These are phyloP conservation scores for Sinodicranocentrus sp. DNA, from an alignment of 2,888 invertebrate genomes.

Conservation along the genomic window DNA sequence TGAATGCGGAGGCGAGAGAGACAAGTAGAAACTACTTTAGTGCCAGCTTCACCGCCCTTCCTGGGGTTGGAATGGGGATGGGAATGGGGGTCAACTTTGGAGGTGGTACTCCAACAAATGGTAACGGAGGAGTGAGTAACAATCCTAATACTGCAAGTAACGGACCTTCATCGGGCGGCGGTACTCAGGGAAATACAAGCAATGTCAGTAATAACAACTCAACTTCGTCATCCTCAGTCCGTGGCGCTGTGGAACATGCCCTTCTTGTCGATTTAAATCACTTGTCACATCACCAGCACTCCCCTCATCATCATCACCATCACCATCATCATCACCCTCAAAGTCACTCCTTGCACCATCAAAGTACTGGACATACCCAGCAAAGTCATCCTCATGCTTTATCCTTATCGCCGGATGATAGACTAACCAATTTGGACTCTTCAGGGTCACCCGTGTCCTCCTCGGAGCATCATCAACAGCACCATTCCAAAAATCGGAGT, in stretches of 20 bases:
- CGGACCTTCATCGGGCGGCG: conserved; percentile 23
- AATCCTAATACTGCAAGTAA: conserved; percentile 44
- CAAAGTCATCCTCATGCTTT: conserved; percentile 42
- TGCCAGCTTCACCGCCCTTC: conserved; percentile 73
- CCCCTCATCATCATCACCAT: conserved; percentile 57
- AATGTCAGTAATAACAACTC: conserved; percentile 36
- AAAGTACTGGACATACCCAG: conserved; percentile 14
- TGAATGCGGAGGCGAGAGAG: conserved; percentile 78
- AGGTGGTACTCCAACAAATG: conserved; percentile 55
- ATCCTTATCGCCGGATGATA: conserved; percentile 65
- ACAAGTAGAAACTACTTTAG: conserved; percentile 74
- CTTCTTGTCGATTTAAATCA: conserved; percentile 65
- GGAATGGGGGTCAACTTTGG: conserved; percentile 75
- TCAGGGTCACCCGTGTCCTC: conserved; percentile 67
- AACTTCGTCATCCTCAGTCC: conserved; percentile 37
- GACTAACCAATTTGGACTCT: conserved; percentile 65
- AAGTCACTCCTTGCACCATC: conserved; percentile 43
- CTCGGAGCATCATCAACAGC: conserved; percentile 63
- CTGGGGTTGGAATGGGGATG: conserved; percentile 72
- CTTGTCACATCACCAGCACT: conserved; percentile 70
- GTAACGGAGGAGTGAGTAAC: conserved; percentile 32
- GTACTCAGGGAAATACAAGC: not conserved
- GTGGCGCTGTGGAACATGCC: conserved; percentile 59
- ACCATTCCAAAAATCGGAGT: conserved; percentile 60
- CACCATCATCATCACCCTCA: conserved; percentile 48